Evolutionary conservation across 2,888 invertebrate genomes (phyloP).

Genomic region (Microdon myrmicae): DNA sequence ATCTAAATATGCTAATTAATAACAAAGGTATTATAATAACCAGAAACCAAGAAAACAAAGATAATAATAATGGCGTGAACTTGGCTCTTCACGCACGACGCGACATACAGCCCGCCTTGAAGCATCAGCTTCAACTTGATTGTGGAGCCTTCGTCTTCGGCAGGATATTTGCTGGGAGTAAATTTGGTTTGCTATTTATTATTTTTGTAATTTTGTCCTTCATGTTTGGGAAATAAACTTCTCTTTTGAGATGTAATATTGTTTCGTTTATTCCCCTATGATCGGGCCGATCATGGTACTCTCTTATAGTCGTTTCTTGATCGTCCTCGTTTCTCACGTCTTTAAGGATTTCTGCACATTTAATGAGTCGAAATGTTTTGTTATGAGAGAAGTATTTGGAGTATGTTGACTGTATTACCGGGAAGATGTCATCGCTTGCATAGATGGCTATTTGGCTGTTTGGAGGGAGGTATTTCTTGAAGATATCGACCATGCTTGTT

Average conservation of each 20-base stretch:
- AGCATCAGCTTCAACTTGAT: no score
- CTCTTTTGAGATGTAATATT: slow-evolving; percentile 15
- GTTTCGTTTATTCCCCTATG: slow-evolving; percentile 48
- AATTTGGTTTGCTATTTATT: no score
- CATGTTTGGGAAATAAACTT: slow-evolving; percentile 16
- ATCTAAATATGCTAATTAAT: no score
- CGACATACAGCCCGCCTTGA: no score
- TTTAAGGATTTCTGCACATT: slow-evolving; percentile 7
- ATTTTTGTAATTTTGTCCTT: slow-evolving; percentile 18
- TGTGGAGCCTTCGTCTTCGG: no score
- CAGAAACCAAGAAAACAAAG: no score
- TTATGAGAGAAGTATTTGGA: slow-evolving; percentile 15
- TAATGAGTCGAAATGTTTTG: slow-evolving; percentile 10
- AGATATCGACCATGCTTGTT: slow-evolving; percentile 12
- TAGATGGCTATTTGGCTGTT: slow-evolving; percentile 24
- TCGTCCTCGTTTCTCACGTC: slow-evolving; percentile 28
- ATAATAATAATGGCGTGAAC: no score
- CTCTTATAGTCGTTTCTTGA: slow-evolving; percentile 33
- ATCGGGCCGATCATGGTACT: slow-evolving; percentile 33
- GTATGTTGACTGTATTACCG: slow-evolving; percentile 5
- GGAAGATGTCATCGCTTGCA: slow-evolving; percentile 15
- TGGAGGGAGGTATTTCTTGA: slow-evolving; percentile 17
- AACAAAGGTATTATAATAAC: no score
- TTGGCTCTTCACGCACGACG: no score
- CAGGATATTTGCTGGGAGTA: no score